Conservation (phyloP, 2,888 invertebrate species). For the Euproctis similis region DNA sequence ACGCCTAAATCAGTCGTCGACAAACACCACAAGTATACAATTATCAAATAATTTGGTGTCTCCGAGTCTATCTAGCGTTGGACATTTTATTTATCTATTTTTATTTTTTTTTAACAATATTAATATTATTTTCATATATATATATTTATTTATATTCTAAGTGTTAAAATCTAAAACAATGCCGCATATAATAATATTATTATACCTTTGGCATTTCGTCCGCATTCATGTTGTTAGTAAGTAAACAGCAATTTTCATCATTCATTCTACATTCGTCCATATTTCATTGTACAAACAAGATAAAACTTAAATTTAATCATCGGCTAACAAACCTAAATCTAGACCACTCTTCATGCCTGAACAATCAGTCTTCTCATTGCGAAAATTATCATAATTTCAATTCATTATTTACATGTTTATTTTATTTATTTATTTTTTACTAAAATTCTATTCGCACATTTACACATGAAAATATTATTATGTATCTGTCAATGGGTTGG, state of each 20-base stretch:
- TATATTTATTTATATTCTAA: slow-evolving; percentile 20
- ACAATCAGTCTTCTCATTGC: slow-evolving; percentile 75
- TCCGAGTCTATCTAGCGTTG: slow-evolving; percentile 36
- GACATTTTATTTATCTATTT: no score
- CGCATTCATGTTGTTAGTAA: slow-evolving; percentile 26
- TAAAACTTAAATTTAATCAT: slow-evolving; percentile 62
- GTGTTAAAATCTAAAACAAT: slow-evolving; percentile 29
- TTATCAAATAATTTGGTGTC: slow-evolving; percentile 36
- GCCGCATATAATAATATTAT: slow-evolving; percentile 27
- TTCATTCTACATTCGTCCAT: slow-evolving; percentile 35
- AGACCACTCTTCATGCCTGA: slow-evolving; percentile 62
- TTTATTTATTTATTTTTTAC: slow-evolving; percentile 47
- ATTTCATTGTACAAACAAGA: slow-evolving; percentile 39
- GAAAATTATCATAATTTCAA: slow-evolving; percentile 63
- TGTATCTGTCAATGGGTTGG: slow-evolving; percentile 21
- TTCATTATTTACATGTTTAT: slow-evolving; percentile 31
- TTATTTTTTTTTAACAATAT: no score
- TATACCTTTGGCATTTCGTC: slow-evolving; percentile 33
- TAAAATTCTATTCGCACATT: slow-evolving; percentile 36
- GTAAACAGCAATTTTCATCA: slow-evolving; percentile 28
- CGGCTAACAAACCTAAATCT: slow-evolving; percentile 57
- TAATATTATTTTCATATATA: slow-evolving; percentile 20
- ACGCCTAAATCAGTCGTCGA: not conserved
- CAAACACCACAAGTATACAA: not conserved
- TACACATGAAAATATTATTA: slow-evolving; percentile 31